A percentile compares a stretch with the other conserved stretches of the same genome.
Conservation (phyloP, 2,888 invertebrate genomes). For the Seladonia tumulorum region DNA sequence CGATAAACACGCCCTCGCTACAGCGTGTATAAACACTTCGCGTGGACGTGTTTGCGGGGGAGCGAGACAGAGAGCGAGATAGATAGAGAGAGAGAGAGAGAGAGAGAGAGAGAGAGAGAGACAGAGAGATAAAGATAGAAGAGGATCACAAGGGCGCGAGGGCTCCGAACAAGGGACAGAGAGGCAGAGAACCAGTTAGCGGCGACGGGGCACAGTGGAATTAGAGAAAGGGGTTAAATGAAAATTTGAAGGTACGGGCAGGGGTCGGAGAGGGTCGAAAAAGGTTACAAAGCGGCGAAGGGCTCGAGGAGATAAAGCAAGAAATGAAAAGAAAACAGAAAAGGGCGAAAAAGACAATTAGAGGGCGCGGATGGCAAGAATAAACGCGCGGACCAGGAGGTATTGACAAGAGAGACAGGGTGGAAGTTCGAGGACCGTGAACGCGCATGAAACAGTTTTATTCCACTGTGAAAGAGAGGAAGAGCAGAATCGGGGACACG, state of each 20-base stretch:
- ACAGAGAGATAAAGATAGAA: background rate
- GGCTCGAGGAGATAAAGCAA: conserved; percentile 6
- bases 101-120: background rate
- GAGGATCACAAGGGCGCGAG: background rate
- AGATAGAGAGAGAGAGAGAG: background rate
- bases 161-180: conserved; percentile 5
- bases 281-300: background rate
- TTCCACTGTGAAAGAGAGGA: background rate
- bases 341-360: conserved; percentile 2
- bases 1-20: conserved; percentile 64
- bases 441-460: background rate
- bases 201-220: conserved; percentile 35
- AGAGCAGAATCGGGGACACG: background rate
- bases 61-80: background rate
- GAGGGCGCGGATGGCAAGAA: background rate
- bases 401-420: background rate
- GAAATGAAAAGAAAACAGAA: conserved; percentile 26
- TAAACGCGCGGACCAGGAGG: background rate
- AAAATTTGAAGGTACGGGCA: conserved; percentile 40
- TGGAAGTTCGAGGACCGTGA: conserved; percentile 19
- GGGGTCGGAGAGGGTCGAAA: background rate
- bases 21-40: conserved; percentile 62
- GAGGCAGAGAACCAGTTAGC: conserved; percentile 53
- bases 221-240: conserved; percentile 60
- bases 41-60: conserved; percentile 57